A percentile compares a stretch with the other conserved stretches of the same genome.
These are phyloP conservation scores for Excalfactoria chinensis DNA, from an alignment of 2,113 vertebrate genomes.

Conservation along the genomic window DNA sequence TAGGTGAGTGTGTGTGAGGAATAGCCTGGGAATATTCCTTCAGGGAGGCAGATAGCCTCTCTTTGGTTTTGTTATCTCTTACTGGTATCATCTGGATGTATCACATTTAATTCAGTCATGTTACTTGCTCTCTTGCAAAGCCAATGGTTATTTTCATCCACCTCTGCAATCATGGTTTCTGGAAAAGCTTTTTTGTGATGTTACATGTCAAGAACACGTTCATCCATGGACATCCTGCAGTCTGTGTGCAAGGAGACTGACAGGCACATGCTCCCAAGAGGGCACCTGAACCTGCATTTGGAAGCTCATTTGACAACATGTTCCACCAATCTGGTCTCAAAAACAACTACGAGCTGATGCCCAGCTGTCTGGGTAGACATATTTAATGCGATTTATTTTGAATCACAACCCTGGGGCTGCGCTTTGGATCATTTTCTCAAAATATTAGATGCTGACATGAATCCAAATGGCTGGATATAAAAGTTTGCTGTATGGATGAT, in stretches of 20 bases:
- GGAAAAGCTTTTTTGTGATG: not conserved
- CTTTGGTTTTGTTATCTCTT: not conserved
- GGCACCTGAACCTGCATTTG: not conserved
- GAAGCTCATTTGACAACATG: not conserved
- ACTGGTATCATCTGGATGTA: not conserved
- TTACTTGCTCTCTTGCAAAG: not conserved
- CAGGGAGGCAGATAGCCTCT: not conserved
- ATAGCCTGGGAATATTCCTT: not conserved
- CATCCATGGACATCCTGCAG: not conserved
- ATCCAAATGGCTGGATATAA: conserved; percentile 40
- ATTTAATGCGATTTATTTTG: conserved; percentile 5
- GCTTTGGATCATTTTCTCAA: not conserved
- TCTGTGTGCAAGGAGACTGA: not conserved
- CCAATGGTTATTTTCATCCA: not conserved
- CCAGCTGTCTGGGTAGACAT: not conserved
- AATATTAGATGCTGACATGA: conserved; percentile 22
- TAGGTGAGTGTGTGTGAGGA: not conserved
- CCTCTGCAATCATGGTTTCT: not conserved
- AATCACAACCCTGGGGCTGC: not conserved
- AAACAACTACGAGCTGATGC: not conserved
- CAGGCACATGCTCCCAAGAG: not conserved
- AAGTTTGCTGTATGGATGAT: not conserved
- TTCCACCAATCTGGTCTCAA: not conserved
- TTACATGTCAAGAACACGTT: not conserved
- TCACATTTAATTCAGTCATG: not conserved